phyloP scores from a whole-genome alignment of 2,888 invertebrate species.

The Nyleta sp. region DNA sequence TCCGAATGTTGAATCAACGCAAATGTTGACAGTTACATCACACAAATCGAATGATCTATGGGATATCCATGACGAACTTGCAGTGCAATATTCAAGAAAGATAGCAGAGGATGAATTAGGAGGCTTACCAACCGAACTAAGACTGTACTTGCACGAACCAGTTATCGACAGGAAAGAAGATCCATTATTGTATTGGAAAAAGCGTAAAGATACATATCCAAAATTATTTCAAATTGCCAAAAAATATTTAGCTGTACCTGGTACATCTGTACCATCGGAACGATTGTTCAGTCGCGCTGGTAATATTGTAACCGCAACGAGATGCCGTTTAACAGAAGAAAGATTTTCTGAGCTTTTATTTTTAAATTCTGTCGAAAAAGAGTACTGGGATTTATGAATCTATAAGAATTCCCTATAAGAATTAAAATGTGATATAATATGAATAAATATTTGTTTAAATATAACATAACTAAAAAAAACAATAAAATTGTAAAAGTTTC shows the following conservation, averaged over 20 bases:
- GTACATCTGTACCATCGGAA: conserved; percentile 22
- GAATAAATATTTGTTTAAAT: too few relatives aligned
- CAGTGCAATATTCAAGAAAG: neutral
- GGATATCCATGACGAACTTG: conserved; percentile 16
- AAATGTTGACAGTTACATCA: too few relatives aligned
- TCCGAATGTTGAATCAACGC: too few relatives aligned
- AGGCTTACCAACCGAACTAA: conserved; percentile 11
- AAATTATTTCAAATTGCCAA: conserved; percentile 2
- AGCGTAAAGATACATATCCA: neutral
- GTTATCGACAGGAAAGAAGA: neutral
- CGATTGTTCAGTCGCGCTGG: conserved; percentile 1
- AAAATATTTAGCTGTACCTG: conserved; percentile 25
- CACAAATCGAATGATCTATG: conserved; percentile 10
- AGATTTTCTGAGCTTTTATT: neutral
- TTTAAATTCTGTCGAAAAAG: too few relatives aligned
- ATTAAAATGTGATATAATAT: too few relatives aligned
- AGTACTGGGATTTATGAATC: too few relatives aligned
- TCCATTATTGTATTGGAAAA: conserved; percentile 22
- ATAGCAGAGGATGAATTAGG: conserved; percentile 3
- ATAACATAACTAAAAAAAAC: too few relatives aligned
- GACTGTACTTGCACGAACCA: conserved; percentile 5
- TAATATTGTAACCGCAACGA: neutral
- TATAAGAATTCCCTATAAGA: too few relatives aligned
- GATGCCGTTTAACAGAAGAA: neutral
- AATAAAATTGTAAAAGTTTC: too few relatives aligned